A percentile compares a stretch with the other conserved stretches of the same genome.
These are phyloP conservation scores for Congeria kusceri DNA, from an alignment of 2,888 invertebrate genomes.

Conservation along the genomic window DNA sequence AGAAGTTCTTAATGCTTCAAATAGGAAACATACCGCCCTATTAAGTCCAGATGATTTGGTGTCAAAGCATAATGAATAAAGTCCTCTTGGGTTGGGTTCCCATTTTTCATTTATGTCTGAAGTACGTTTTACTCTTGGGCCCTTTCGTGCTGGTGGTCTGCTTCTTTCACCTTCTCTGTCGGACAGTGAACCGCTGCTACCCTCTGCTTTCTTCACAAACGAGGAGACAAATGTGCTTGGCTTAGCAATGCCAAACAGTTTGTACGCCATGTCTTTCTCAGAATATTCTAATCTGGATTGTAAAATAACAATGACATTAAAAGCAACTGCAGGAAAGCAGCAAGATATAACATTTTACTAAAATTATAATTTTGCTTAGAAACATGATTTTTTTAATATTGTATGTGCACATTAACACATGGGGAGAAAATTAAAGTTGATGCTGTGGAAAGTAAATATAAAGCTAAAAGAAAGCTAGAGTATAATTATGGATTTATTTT, in stretches of 20 bases:
- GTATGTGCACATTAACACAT: too few relatives aligned
- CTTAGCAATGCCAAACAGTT: conserved; percentile 70
- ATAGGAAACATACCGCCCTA: too few relatives aligned
- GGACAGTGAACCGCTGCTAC: not conserved
- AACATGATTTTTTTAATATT: too few relatives aligned
- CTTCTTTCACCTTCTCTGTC: not conserved
- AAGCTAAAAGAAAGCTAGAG: too few relatives aligned
- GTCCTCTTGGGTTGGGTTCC: conserved; percentile 52
- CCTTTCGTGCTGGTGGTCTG: not conserved
- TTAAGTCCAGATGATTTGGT: not conserved
- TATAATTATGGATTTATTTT: too few relatives aligned
- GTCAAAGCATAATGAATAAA: conserved; percentile 52
- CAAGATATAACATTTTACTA: too few relatives aligned
- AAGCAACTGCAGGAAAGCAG: too few relatives aligned
- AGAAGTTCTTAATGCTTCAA: too few relatives aligned
- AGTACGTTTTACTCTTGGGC: conserved; percentile 3
- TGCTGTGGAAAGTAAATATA: too few relatives aligned
- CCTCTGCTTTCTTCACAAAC: conserved; percentile 67
- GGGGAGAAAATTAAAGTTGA: too few relatives aligned
- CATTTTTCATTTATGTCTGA: conserved; percentile 48
- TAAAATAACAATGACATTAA: too few relatives aligned
- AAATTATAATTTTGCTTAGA: too few relatives aligned
- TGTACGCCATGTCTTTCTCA: conserved; percentile 68
- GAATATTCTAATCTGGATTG: conserved; percentile 70
- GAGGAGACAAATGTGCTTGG: conserved; percentile 70